phyloP scores from a whole-genome alignment of 2,888 invertebrate genomes.

The Exephanes ischioxanthus region DNA sequence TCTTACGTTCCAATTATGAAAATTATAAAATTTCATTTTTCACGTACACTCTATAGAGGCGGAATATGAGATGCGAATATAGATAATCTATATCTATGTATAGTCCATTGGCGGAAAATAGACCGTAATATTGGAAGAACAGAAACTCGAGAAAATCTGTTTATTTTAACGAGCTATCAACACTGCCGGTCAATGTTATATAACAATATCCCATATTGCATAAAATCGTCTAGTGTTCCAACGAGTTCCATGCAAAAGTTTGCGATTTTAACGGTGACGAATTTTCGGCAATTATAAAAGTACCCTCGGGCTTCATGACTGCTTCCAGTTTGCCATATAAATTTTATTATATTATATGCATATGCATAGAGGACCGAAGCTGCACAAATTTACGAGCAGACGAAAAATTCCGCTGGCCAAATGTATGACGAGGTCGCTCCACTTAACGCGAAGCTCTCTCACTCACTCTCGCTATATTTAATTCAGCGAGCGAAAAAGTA shows the following conservation, averaged over 20 bases:
- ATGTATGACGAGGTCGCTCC: conserved; percentile 66
- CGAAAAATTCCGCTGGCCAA: conserved; percentile 59
- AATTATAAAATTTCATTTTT: too few relatives aligned
- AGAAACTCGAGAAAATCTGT: too few relatives aligned
- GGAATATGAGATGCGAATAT: too few relatives aligned
- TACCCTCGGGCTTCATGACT: conserved; percentile 30
- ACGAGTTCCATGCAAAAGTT: background rate
- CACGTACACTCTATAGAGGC: too few relatives aligned
- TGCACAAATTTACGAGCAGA: conserved; percentile 43
- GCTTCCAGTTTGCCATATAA: conserved; percentile 25
- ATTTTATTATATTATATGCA: conserved; percentile 6
- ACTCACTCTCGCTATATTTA: conserved; percentile 64
- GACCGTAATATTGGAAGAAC: too few relatives aligned
- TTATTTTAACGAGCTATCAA: too few relatives aligned
- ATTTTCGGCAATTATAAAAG: conserved; percentile 47
- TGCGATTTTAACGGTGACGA: background rate
- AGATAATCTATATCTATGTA: too few relatives aligned
- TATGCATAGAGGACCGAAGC: conserved; percentile 10
- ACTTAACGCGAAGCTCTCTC: conserved; percentile 60
- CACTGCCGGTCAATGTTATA: too few relatives aligned
- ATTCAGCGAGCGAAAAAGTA: conserved; percentile 52
- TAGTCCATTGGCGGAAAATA: too few relatives aligned
- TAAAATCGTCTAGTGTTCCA: background rate
- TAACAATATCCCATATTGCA: background rate
- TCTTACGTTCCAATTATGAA: too few relatives aligned